Conservation (phyloP, 2,797 vertebrate species). For the Sebastes nivosus region DNA sequence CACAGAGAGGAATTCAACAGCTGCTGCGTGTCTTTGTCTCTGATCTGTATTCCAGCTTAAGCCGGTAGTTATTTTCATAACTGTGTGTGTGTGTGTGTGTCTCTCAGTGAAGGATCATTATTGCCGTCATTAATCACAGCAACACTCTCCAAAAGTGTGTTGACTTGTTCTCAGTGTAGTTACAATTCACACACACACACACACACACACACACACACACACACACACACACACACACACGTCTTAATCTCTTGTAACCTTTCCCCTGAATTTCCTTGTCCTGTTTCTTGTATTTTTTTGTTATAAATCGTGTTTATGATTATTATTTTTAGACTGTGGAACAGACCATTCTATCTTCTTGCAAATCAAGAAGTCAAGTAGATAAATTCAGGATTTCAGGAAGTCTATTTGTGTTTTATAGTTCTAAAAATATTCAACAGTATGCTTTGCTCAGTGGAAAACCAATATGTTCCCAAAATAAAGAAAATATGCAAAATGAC, state of each 20-base stretch:
- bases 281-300: neutral
- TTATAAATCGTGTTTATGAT: slow-evolving; percentile 5
- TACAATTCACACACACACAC: neutral
- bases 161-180: slow-evolving; percentile 3
- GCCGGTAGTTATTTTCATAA: slow-evolving; percentile 2
- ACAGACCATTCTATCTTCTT: neutral
- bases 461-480: no score
- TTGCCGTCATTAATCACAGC: slow-evolving; percentile 49
- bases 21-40: slow-evolving; percentile 5
- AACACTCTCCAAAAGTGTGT: slow-evolving; percentile 23
- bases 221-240: no score
- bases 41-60: neutral
- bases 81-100: neutral
- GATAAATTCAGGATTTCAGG: neutral
- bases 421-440: neutral
- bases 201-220: neutral
- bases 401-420: neutral
- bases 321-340: neutral
- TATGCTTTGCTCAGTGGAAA: neutral
- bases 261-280: neutral
- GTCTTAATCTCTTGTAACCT: slow-evolving; percentile 3
- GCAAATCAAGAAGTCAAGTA: neutral
- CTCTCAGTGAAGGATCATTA: neutral
- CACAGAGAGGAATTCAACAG: neutral
- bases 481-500: neutral